Evolutionary conservation across 2,797 vertebrate species (phyloP).

Genomic region (Rhinella marina): DNA sequence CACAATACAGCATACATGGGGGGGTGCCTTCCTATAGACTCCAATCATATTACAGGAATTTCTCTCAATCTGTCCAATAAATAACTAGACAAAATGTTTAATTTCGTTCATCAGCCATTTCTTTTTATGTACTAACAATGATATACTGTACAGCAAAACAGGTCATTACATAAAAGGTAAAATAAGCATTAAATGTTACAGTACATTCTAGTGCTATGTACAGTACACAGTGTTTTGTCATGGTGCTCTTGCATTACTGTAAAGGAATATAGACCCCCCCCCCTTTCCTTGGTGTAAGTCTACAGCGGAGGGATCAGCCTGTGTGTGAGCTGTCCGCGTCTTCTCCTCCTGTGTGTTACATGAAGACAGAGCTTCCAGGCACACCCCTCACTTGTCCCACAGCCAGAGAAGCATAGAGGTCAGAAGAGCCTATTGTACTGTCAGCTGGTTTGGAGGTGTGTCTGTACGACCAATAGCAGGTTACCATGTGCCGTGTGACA

Average conservation of each 20-base stretch:
- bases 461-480: constrained; percentile 38
- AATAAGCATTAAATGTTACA: no score
- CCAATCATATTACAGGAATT: no score
- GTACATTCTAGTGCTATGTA: no score
- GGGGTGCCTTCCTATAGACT: no score
- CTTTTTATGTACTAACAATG: no score
- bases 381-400: constrained; percentile 37
- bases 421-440: constrained; percentile 36
- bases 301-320: constrained; percentile 41
- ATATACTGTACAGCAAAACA: no score
- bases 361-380: constrained; percentile 5
- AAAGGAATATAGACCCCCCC: background rate
- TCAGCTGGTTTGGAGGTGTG: constrained; percentile 53
- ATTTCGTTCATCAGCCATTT: no score
- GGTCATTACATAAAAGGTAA: no score
- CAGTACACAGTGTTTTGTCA: background rate
- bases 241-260: background rate
- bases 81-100: no score
- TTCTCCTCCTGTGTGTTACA: constrained; percentile 17
- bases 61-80: no score
- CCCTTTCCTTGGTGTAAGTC: background rate
- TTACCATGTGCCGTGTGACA: background rate
- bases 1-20: no score
- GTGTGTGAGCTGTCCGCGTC: constrained; percentile 15
- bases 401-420: background rate